A percentile compares a stretch with the other conserved stretches of the same genome.
Conservation (phyloP, 1,140 invertebrate genomes). For the Parapsyche elsis region DNA sequence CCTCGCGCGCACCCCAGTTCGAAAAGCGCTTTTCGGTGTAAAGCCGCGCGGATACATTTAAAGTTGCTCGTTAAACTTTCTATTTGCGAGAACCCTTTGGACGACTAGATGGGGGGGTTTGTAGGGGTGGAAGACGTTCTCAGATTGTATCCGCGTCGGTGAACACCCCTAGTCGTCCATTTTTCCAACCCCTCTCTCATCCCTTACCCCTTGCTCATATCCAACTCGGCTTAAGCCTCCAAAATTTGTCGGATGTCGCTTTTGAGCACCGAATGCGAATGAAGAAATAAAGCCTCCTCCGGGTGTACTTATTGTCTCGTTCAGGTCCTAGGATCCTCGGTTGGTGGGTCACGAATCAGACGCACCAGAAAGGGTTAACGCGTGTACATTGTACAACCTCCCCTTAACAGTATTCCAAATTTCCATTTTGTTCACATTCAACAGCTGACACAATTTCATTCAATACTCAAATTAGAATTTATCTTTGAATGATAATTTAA, state of each 20-base stretch:
- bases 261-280: conserved; percentile 28
- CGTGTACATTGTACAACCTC: too few relatives aligned
- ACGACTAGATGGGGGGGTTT: conserved; percentile 1
- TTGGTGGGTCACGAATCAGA: too few relatives aligned
- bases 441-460: not conserved
- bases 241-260: conserved; percentile 36
- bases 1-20: not conserved
- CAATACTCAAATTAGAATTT: too few relatives aligned
- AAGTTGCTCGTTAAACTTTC: conserved; percentile 28
- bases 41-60: conserved; percentile 6
- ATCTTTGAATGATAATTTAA: too few relatives aligned
- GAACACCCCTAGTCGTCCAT: not conserved
- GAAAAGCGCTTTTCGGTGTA: conserved; percentile 10
- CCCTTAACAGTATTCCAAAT: too few relatives aligned
- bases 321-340: not conserved
- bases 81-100: conserved; percentile 19
- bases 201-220: not conserved
- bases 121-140: not conserved
- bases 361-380: too few relatives aligned
- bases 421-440: not conserved
- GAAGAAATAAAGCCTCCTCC: conserved; percentile 30
- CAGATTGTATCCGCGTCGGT: conserved; percentile 34
- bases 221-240: conserved; percentile 7
- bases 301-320: conserved; percentile 15
- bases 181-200: not conserved